A percentile compares a stretch with the other conserved stretches of the same genome.
Conservation (phyloP, 2,113 vertebrate genomes). For the Anthoscopus minutus region DNA sequence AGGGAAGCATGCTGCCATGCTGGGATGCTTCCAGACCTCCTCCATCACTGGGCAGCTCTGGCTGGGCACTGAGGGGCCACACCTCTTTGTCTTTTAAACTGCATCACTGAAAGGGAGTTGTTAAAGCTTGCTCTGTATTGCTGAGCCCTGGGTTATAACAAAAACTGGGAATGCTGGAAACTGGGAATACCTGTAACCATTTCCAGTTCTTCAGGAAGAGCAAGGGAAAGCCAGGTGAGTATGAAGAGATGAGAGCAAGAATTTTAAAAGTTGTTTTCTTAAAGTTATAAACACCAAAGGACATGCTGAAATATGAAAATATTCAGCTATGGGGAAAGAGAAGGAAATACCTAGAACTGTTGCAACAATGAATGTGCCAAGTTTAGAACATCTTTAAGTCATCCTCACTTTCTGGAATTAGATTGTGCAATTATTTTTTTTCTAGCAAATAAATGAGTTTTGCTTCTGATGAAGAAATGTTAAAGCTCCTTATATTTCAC, state of each 20-base stretch:
- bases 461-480: constrained; percentile 20
- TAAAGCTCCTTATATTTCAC: constrained; percentile 20
- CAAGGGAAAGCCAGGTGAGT: neutral
- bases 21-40: neutral
- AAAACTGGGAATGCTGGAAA: neutral
- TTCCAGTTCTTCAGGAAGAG: neutral
- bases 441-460: constrained; percentile 15
- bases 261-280: neutral
- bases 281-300: neutral
- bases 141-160: neutral
- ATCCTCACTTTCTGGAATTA: constrained; percentile 72
- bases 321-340: constrained; percentile 6
- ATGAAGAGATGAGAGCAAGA: neutral
- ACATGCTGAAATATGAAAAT: constrained; percentile 38
- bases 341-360: constrained; percentile 66
- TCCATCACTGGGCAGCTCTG: neutral
- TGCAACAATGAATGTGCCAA: constrained; percentile 53
- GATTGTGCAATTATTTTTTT: constrained; percentile 62
- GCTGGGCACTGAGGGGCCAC: neutral
- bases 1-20: accelerated
- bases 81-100: neutral
- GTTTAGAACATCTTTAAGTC: constrained; percentile 56
- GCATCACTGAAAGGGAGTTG: accelerated
- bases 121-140: too few species aligned
- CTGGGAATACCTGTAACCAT: neutral